Base-by-base conservation (phyloP, 2,888 invertebrate species). In the Campoplex capitator region DNA sequence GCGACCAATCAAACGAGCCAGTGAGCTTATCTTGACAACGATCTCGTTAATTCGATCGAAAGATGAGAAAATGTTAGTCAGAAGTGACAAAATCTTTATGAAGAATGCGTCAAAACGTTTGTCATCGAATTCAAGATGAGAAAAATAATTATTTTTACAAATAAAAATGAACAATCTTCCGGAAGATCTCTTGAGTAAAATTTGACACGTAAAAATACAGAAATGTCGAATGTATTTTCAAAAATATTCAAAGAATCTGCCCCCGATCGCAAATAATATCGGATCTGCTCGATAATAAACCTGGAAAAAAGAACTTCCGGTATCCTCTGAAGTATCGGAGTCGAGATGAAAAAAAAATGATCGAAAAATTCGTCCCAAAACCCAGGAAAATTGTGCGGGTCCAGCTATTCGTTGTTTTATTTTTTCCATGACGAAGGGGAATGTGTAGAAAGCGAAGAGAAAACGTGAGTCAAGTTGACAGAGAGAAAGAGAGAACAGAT, bases 1-100 rank as follows among this genome's bases (percentile, higher is more conserved):
- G 74, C 76, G 80, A 84, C 83, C 3, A 85, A 85, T 67, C 82
- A 83, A 54, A 65, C 68, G n/a, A 87, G 32, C 7, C 67, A 73
- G 42, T 79, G 75, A 54, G 28, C 23, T 23, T 32, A 42, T 18
- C n/a, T n/a, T n/a, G n/a, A n/a, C 32, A 28, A 11, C 58, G 58
- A 23, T 56, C 28, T 23, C 6, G 18, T 23, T 2, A 11, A 56
- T 28, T 56, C 28, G 56, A 58, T 58, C 28, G 58, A 23, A 2
- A 0, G 3, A n/a, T 16, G 2, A 8, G 28, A 75, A 75, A 68
- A 32, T 4, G n/a, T 7, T 18, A 71, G n/a, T 13, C 23, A 11
- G 11, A 11, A 58, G 11, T 23, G 23, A 6, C 18, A 0, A 23
- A 58, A 58, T 28, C 28, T 58, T 28, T 0, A 3, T 28, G 58